Conservation (phyloP, 2,797 vertebrate genomes). For the Pseudomugil tenellus region DNA sequence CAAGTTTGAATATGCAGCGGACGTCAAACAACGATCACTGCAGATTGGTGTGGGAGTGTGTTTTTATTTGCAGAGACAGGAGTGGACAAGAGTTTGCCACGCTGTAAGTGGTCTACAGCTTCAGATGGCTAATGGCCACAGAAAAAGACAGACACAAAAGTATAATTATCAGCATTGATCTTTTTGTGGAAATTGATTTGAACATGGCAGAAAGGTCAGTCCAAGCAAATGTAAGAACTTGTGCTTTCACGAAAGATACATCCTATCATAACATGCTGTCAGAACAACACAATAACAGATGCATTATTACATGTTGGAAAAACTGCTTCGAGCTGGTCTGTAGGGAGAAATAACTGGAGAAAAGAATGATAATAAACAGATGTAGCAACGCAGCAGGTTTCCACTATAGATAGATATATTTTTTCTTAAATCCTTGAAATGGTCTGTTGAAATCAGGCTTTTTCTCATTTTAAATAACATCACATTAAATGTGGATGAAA, state of each 20-base stretch:
- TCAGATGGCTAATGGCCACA: constrained; percentile 60
- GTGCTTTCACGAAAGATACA: constrained; percentile 32
- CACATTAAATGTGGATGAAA: constrained; percentile 46
- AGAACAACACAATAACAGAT: constrained; percentile 16
- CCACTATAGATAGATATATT: constrained; percentile 33
- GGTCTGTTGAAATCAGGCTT: constrained; percentile 32
- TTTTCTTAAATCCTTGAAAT: constrained; percentile 19
- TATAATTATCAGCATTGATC: constrained; percentile 62
- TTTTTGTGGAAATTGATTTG: constrained; percentile 46
- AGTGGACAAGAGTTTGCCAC: constrained; percentile 40
- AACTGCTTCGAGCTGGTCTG: constrained; percentile 6
- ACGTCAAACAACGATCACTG: constrained; percentile 56
- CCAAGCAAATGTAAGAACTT: constrained; percentile 40
- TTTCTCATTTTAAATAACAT: constrained; percentile 56
- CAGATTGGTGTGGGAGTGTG: constrained; percentile 45
- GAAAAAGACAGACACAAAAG: constrained; percentile 53
- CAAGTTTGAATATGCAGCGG: constrained; percentile 65
- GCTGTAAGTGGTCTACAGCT: constrained; percentile 47
- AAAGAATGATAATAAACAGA: constrained; percentile 26
- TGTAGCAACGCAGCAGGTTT: constrained; percentile 13
- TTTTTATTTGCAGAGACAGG: constrained; percentile 54
- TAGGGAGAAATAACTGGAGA: constrained; percentile 26
- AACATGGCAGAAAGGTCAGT: constrained; percentile 49
- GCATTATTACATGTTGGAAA: constrained; percentile 30
- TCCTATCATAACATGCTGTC: constrained; percentile 27